Percentiles rank a stretch among this genome's conserved stretches.
Evolutionary conservation across 2,113 vertebrate genomes (phyloP).

Genomic region (Globicephala melas): DNA sequence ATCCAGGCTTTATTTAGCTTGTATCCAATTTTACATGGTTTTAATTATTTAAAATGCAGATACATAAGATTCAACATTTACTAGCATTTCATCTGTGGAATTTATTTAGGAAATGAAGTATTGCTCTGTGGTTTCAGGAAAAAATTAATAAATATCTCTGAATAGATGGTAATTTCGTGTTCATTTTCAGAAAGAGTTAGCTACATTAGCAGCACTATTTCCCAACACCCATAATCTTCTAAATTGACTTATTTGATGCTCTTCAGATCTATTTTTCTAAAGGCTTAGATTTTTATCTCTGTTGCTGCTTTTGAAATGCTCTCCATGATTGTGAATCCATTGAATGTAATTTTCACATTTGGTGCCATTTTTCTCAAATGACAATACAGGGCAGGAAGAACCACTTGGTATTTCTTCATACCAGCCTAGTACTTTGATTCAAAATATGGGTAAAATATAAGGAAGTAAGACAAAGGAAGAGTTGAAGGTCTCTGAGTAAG

Average conservation of each 20-base stretch:
- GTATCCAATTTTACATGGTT: neutral
- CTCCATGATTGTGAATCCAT: neutral
- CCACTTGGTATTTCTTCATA: neutral
- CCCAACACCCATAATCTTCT: constrained; percentile 56
- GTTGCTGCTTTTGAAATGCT: constrained; percentile 14
- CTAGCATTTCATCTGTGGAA: constrained; percentile 21
- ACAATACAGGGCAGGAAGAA: constrained; percentile 27
- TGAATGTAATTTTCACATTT: constrained; percentile 57
- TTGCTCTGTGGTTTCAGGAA: constrained; percentile 45
- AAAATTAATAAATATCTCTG: constrained; percentile 68
- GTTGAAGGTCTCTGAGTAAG: neutral
- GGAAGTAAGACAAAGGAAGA: neutral
- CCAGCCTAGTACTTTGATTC: neutral
- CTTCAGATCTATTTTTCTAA: constrained; percentile 53
- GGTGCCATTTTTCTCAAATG: constrained; percentile 48
- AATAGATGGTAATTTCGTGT: constrained; percentile 64
- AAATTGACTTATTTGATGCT: constrained; percentile 62
- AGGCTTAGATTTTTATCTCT: neutral
- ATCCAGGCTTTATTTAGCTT: constrained; percentile 27
- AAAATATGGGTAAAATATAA: neutral
- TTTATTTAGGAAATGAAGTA: constrained; percentile 60
- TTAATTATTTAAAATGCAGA: constrained; percentile 57
- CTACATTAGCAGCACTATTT: constrained; percentile 53
- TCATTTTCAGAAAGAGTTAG: constrained; percentile 63
- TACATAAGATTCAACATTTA: constrained; percentile 21